Evolutionary conservation across 2,888 invertebrate genomes (phyloP).

Genomic region (Physocephala rufipes): DNA sequence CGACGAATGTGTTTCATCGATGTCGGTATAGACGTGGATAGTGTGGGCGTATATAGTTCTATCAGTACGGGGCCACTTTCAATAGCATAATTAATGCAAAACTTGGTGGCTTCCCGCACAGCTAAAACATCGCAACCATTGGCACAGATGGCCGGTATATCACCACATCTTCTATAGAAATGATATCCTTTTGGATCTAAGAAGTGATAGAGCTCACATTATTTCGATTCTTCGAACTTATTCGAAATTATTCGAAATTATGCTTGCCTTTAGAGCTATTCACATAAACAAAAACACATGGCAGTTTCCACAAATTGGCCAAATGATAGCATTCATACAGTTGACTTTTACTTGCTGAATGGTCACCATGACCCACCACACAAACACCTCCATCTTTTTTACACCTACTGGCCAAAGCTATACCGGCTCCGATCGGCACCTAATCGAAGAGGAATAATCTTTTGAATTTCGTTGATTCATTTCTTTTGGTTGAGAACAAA

Average conservation of each 20-base stretch:
- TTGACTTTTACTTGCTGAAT: slow-evolving; percentile 94
- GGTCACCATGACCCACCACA: slow-evolving; percentile 91
- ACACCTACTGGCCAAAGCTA: slow-evolving; percentile 93
- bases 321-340: slow-evolving; percentile 93
- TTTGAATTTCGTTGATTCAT: not conserved
- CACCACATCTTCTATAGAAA: slow-evolving; percentile 71
- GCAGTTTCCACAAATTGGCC: slow-evolving; percentile 93
- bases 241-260: not conserved
- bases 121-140: slow-evolving; percentile 85
- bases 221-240: not conserved
- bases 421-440: slow-evolving; percentile 94
- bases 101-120: slow-evolving; percentile 83
- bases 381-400: slow-evolving; percentile 84
- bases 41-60: slow-evolving; percentile 79
- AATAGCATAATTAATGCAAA: slow-evolving; percentile 73
- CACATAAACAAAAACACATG: slow-evolving; percentile 94
- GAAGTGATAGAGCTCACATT: too few relatives aligned
- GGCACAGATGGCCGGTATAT: slow-evolving; percentile 83
- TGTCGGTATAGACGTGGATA: too few relatives aligned
- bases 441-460: slow-evolving; percentile 56
- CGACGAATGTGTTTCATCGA: slow-evolving; percentile 64
- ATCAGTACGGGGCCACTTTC: slow-evolving; percentile 80
- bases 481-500: not conserved
- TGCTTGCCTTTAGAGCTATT: slow-evolving; percentile 79
- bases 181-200: not conserved